Evolutionary conservation across 2,797 vertebrate species (phyloP).

Genomic region (Bradypodion pumilum): DNA sequence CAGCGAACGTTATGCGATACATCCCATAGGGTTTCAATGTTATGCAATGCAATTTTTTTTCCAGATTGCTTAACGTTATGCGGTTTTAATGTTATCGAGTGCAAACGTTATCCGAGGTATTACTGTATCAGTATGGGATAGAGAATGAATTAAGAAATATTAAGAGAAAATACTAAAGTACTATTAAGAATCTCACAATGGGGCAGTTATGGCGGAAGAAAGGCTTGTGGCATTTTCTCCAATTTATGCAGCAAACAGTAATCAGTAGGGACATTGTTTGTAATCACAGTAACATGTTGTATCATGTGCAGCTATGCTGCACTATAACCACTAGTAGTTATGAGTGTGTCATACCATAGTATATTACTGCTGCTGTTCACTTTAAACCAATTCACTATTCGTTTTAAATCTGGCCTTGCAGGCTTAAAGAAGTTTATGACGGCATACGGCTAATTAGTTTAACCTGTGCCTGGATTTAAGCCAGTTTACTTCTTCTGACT

Average conservation of each 20-base stretch:
- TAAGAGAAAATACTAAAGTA: too few species aligned
- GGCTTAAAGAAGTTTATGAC: too few species aligned
- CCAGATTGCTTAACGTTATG: too few species aligned
- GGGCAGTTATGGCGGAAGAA: background rate
- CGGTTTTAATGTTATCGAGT: too few species aligned
- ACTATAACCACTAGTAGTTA: too few species aligned
- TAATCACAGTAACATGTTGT: background rate
- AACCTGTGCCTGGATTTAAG: background rate
- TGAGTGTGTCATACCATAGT: background rate
- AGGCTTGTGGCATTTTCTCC: background rate
- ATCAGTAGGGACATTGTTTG: background rate
- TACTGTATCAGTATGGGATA: too few species aligned
- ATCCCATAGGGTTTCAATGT: too few species aligned
- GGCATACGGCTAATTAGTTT: background rate
- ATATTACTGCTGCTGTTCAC: background rate
- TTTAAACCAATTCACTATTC: background rate
- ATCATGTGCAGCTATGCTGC: background rate
- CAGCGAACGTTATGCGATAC: too few species aligned
- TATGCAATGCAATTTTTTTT: too few species aligned
- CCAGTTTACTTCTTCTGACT: constrained; percentile 2
- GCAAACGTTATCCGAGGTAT: too few species aligned
- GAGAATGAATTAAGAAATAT: too few species aligned
- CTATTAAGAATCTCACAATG: background rate
- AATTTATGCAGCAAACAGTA: background rate
- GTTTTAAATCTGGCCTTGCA: background rate